Evolutionary conservation across 1,140 invertebrate genomes (phyloP), one percentile per base, ranked within the genome.

Genomic region (Cylas formicarius): DNA sequence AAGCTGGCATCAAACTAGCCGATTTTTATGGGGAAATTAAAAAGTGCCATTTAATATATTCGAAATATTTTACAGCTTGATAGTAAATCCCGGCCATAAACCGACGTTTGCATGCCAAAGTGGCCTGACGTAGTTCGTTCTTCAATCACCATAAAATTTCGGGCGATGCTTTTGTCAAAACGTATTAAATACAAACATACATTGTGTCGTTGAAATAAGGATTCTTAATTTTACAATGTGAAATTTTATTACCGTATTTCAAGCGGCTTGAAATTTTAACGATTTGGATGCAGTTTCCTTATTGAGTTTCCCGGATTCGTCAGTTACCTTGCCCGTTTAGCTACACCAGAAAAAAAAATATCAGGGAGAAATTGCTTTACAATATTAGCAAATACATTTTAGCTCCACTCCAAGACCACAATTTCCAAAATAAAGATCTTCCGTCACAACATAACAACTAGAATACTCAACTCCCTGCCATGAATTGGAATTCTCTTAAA

Each of bases 21-120:
- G 58, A 58, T 60, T 58, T 55, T 60, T 60, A 60, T 52, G 58
- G 47, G 38, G 53, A 58, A 60, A 60, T 60, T 60, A 60, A 60
- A 60, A 60, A 60, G 54, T 56, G 55, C 53, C 58, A 55, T 60
- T 60, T 60, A 60, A 60, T 57, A 60, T 52, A 47, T 60, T 60
- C 53, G 29, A 52, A 58, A 60, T 58, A 58, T 58, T 60, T 60
- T 60, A 60, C 44, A 49, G 50, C 51, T 44, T 48, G 53, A 60
- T 56, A 54, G 54, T 60, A 60, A 60, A 60, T 48, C 50, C 26
- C 47, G 38, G 45, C 56, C 47, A 51, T 60, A 60, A 60, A 60
- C 48, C 45, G 29, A 49, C 42, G 52, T 56, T 50, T 56, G 56
- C 56, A 58, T 56, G 53, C 51, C 58, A 60, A n/a, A 60, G 58